Base-by-base conservation (phyloP, 2,888 invertebrate species). In the Macrosiphum euphorbiae region DNA sequence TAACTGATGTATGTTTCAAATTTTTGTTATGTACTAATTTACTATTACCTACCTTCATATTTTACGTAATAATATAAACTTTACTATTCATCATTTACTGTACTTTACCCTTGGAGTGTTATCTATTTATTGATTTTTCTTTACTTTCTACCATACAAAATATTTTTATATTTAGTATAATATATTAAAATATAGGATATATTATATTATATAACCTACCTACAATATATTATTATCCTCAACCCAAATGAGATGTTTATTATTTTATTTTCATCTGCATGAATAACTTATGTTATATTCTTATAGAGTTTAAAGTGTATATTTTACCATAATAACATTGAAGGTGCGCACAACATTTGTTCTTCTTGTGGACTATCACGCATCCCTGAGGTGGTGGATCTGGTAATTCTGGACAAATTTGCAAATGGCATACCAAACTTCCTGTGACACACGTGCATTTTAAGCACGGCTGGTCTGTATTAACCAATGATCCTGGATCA, bases 381-480 rank as follows among this genome's bases (percentile, higher is more conserved):
- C 98, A 98, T 92, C 97, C 97, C 44, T 96, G 96, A 8, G 98
- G 98, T 94, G 97, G 97, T 55, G 98, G 97, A 95, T 97, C 97
- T 26, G 98, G 97, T 95, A 97, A 96, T 95, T 97, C 96, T 11
- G 97, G 97, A 95, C 98, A 98, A 24, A 98, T 97, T 95, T 98
- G 96, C 94, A 98, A 96, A 92, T 97, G 97, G 96, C 98, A 98
- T 55, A 98, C 96, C 92, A 98, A 96, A 87, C 97, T 97, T 94
- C 97, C 97, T 92, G 96, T 97, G 88, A 96, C 96, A 96, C 98
- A 98, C 95, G 97, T 97, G 96, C 98, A 98, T 95, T 97, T 97
- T 94, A 98, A 96, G 95, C 98, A 98, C 55, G 98, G 97, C 96
- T 98, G 98, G 93, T 97, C 96, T 94, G 98, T 97, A 95, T 98